phyloP scores from a whole-genome alignment of 1,140 invertebrate species.

The Bombus vancouverensis region DNA sequence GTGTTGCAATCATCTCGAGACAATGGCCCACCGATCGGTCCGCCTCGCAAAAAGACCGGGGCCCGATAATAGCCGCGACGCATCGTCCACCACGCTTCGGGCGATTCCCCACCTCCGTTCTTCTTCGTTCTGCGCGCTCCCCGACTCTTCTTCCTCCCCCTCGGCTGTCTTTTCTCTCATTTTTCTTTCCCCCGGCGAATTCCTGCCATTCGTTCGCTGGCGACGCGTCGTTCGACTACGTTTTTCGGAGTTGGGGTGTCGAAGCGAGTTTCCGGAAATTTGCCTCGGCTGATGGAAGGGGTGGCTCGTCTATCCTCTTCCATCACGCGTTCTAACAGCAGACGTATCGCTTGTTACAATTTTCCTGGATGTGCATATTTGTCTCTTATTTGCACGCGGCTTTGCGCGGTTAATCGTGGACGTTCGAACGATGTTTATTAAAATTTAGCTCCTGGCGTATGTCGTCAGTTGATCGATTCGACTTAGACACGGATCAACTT shows the following conservation, averaged over 20 bases:
- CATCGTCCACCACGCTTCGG: slow-evolving; percentile 72
- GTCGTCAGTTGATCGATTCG: not conserved
- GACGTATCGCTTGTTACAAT: too few relatives aligned
- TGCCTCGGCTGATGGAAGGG: not conserved
- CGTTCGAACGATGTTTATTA: not conserved
- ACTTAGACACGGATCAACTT: not conserved
- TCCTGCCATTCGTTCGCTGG: slow-evolving; percentile 23
- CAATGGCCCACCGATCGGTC: slow-evolving; percentile 78
- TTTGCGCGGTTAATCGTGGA: too few relatives aligned
- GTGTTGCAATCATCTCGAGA: slow-evolving; percentile 82
- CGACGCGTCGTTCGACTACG: not conserved
- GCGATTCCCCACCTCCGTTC: slow-evolving; percentile 21
- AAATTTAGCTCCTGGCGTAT: not conserved
- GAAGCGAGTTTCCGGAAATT: not conserved
- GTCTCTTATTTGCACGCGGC: too few relatives aligned
- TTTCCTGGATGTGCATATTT: too few relatives aligned
- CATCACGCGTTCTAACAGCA: too few relatives aligned
- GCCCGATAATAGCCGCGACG: slow-evolving; percentile 79
- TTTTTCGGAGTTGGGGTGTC: not conserved
- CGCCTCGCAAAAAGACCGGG: slow-evolving; percentile 77
- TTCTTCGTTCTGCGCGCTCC: not conserved
- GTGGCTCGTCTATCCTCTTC: too few relatives aligned
- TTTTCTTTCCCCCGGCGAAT: slow-evolving; percentile 44
- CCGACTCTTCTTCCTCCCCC: slow-evolving; percentile 11
- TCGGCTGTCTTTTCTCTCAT: slow-evolving; percentile 9